Evolutionary conservation across 64 coral and sea anemone species (phyloP).

Genomic region (Porites australiensis): DNA sequence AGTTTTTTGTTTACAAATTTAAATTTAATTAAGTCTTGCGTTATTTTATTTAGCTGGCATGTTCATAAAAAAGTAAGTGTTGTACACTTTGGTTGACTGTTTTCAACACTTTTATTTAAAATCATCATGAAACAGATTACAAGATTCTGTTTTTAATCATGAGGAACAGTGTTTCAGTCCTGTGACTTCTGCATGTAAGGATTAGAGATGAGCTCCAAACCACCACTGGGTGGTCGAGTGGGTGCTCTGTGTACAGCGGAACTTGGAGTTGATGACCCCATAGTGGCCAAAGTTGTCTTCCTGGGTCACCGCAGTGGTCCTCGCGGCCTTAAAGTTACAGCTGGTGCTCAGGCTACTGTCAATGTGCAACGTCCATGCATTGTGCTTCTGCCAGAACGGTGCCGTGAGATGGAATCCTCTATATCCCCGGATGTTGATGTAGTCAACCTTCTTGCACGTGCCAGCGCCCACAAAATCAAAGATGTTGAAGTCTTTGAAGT

Average conservation of each 20-base stretch:
- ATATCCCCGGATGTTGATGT: slow-evolving; percentile 66
- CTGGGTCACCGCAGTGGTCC: background rate
- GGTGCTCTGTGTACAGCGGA: slow-evolving; percentile 20
- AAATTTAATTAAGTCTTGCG: no score
- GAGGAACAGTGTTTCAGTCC: no score
- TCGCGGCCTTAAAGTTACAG: slow-evolving; percentile 10
- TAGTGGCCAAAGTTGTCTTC: slow-evolving; percentile 82
- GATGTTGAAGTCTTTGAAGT: slow-evolving; percentile 52
- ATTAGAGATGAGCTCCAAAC: slow-evolving; percentile 24
- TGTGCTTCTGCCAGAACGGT: slow-evolving; percentile 39
- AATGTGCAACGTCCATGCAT: slow-evolving; percentile 20
- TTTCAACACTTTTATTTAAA: no score
- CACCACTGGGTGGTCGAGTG: slow-evolving; percentile 37
- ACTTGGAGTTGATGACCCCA: background rate
- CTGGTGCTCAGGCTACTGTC: background rate
- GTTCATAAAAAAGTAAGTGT: no score
- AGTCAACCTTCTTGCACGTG: slow-evolving; percentile 29
- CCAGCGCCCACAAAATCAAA: slow-evolving; percentile 1
- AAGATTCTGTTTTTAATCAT: no score
- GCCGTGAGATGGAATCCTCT: background rate
- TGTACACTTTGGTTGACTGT: no score
- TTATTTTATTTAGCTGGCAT: no score
- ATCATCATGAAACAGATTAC: no score
- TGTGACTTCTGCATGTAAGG: no score
- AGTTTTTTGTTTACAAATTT: no score